These are phyloP conservation scores for Tenthredo notha DNA, from an alignment of 2,888 invertebrate species.

Conservation along the genomic window DNA sequence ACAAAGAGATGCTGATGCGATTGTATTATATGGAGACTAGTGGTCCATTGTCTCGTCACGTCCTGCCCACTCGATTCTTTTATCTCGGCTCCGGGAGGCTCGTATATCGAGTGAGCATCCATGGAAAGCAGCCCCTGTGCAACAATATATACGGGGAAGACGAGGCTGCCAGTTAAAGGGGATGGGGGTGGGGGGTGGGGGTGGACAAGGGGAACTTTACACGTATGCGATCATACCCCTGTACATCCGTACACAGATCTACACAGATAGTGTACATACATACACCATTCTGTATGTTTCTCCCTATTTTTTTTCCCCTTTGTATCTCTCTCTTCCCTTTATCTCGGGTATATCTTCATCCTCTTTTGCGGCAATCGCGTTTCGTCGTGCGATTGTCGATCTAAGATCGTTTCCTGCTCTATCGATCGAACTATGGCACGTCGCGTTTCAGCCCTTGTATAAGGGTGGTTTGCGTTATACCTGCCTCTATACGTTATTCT, in stretches of 20 bases:
- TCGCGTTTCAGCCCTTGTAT: constrained; percentile 33
- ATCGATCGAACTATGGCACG: constrained; percentile 51
- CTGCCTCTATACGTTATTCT: neutral
- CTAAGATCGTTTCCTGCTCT: constrained; percentile 43
- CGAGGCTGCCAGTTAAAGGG: neutral
- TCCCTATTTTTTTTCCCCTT: neutral
- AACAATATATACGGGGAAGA: constrained; percentile 40
- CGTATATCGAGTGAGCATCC: constrained; percentile 77
- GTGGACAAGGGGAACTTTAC: neutral
- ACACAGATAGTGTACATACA: neutral
- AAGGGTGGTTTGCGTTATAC: neutral
- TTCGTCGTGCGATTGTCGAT: constrained; percentile 37
- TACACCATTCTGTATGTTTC: neutral
- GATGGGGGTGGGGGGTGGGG: neutral
- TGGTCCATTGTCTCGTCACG: constrained; percentile 79
- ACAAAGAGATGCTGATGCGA: constrained; percentile 78
- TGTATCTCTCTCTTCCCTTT: neutral
- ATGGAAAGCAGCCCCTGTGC: constrained; percentile 73
- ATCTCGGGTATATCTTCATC: constrained; percentile 32
- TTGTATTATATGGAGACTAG: constrained; percentile 77
- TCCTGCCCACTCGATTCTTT: constrained; percentile 77
- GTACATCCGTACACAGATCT: neutral
- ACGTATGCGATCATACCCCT: constrained; percentile 22
- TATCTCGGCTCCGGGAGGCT: constrained; percentile 76
- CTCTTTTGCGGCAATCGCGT: constrained; percentile 22